A percentile compares a stretch with the other conserved stretches of the same genome.
These are phyloP conservation scores for Hyppa rectilinea DNA, from an alignment of 2,888 invertebrate genomes.

Conservation along the genomic window DNA sequence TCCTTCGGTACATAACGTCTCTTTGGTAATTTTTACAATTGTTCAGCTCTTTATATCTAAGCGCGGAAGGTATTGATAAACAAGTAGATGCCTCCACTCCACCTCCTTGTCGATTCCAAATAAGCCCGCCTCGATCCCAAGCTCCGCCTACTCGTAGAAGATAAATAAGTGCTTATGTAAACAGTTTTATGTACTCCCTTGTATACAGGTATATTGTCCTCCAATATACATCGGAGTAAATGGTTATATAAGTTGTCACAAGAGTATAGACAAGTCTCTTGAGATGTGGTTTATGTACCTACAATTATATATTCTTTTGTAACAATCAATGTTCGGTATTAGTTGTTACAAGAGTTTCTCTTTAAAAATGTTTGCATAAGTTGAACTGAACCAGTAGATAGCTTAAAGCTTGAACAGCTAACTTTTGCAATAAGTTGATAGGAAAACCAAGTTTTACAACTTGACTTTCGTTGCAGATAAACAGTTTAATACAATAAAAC, in stretches of 20 bases:
- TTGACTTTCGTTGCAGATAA: constrained; percentile 44
- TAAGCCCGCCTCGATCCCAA: constrained; percentile 88
- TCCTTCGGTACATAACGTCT: background rate
- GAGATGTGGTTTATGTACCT: constrained; percentile 28
- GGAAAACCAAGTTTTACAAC: constrained; percentile 2
- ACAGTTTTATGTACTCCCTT: constrained; percentile 80
- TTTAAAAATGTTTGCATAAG: background rate
- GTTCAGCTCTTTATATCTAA: constrained; percentile 22
- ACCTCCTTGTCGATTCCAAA: constrained; percentile 89
- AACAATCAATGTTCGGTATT: background rate
- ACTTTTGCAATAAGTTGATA: background rate
- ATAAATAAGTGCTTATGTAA: constrained; percentile 88
- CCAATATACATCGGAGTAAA: constrained; percentile 55
- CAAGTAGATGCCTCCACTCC: constrained; percentile 82
- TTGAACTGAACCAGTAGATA: background rate
- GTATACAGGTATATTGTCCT: constrained; percentile 77
- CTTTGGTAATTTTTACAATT: constrained; percentile 16
- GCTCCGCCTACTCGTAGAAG: constrained; percentile 87
- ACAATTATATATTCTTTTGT: constrained; percentile 6
- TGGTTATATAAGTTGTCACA: constrained; percentile 58
- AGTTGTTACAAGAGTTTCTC: background rate
- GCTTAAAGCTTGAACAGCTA: background rate
- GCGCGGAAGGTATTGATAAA: constrained; percentile 78
- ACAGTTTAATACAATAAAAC: constrained; percentile 30
- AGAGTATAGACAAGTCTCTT: constrained; percentile 33